Evolutionary conservation across 1,140 invertebrate species (phyloP).

Genomic region (Drosophila virilis): DNA sequence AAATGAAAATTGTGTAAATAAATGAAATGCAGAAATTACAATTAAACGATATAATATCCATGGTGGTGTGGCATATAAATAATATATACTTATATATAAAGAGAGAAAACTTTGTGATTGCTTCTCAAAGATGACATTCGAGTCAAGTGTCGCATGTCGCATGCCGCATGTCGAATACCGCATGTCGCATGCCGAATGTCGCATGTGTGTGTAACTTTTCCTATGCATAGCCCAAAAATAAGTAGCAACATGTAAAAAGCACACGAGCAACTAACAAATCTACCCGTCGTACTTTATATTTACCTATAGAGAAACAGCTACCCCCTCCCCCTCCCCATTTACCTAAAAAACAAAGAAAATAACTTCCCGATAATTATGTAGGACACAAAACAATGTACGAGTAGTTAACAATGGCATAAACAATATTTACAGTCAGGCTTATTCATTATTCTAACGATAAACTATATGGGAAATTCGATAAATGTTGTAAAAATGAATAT

Average conservation of each 20-base stretch:
- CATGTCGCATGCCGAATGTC: too few relatives aligned
- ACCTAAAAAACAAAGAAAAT: conserved; percentile 24
- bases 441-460: conserved; percentile 23
- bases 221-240: conserved; percentile 28
- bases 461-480: conserved; percentile 48
- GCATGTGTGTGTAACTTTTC: conserved; percentile 36
- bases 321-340: too few relatives aligned
- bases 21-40: conserved; percentile 28
- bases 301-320: background rate
- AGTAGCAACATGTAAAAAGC: conserved; percentile 11
- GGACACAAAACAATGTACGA: conserved; percentile 42
- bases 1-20: conserved; percentile 57
- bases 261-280: background rate
- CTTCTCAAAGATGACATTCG: conserved; percentile 67
- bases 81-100: conserved; percentile 1
- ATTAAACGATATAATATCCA: conserved; percentile 19
- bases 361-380: conserved; percentile 29
- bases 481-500: conserved; percentile 70
- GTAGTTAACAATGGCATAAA: conserved; percentile 44
- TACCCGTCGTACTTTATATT: conserved; percentile 1
- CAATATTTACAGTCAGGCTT: conserved; percentile 19
- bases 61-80: background rate
- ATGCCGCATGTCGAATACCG: too few relatives aligned
- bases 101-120: conserved; percentile 77
- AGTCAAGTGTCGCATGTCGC: background rate